Conservation (phyloP, 2,888 invertebrate species). For the Agriopis aurantiaria region DNA sequence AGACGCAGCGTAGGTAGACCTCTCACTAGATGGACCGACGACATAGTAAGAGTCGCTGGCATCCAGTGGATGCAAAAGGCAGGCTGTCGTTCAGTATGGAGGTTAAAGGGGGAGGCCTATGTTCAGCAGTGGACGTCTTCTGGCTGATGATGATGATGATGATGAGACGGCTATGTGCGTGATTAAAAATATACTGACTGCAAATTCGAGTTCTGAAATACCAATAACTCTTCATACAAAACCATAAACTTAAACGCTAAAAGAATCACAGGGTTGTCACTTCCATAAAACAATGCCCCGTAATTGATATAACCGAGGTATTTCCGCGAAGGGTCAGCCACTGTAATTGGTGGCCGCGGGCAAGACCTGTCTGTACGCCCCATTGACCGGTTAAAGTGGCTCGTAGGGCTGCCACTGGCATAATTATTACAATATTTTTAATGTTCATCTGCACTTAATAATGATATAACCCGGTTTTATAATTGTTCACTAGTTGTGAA, state of each 20-base stretch:
- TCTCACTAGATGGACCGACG: no score
- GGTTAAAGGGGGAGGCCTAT: no score
- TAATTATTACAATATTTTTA: not conserved
- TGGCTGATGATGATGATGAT: no score
- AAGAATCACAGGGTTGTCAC: conserved; percentile 41
- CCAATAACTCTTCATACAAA: not conserved
- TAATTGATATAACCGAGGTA: conserved; percentile 67
- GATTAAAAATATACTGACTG: not conserved
- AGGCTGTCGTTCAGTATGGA: no score
- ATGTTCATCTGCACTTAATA: not conserved
- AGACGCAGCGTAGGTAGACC: no score
- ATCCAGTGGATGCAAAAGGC: no score
- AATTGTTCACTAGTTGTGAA: no score
- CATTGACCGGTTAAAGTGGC: conserved; percentile 59
- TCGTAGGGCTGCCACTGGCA: conserved; percentile 42
- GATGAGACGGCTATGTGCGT: no score
- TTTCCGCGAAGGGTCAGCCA: conserved; percentile 64
- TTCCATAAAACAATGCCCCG: conserved; percentile 51
- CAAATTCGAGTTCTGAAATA: not conserved
- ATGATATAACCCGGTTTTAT: no score
- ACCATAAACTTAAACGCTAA: conserved; percentile 14
- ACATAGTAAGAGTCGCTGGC: no score
- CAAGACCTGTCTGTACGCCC: conserved; percentile 57
- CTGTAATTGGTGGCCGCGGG: conserved; percentile 68
- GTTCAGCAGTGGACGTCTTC: no score